These are phyloP conservation scores for Hirtodrosophila confusa DNA, from an alignment of 2,888 invertebrate species.

Conservation along the genomic window DNA sequence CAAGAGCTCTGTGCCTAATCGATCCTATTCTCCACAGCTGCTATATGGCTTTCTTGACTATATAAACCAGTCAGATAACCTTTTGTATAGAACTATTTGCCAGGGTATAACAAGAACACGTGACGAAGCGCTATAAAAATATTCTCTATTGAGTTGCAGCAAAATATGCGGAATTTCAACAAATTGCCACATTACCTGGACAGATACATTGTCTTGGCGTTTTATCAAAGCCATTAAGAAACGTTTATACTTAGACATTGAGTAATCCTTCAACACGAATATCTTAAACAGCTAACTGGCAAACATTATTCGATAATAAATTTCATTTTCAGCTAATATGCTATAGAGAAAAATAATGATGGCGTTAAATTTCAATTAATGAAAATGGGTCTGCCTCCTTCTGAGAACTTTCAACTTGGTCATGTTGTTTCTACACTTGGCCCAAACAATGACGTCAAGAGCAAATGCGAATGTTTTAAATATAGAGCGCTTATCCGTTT, in stretches of 20 bases:
- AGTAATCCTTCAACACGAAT: conserved; percentile 16
- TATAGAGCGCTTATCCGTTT: conserved; percentile 37
- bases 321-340: conserved; percentile 21
- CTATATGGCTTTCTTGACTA: not conserved
- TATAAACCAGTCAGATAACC: not conserved
- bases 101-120: conserved; percentile 25
- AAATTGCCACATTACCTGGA: conserved; percentile 26
- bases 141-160: conserved; percentile 9
- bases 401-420: not conserved
- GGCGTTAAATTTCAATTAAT: conserved; percentile 22
- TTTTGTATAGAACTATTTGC: not conserved
- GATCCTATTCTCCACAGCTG: too few species aligned
- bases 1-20: too few species aligned
- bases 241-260: conserved; percentile 8
- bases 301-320: conserved; percentile 1
- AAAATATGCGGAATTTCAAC: conserved; percentile 28
- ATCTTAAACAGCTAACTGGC: not conserved
- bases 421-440: conserved; percentile 1
- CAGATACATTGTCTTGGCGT: conserved; percentile 32
- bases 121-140: conserved; percentile 35
- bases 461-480: conserved; percentile 48
- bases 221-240: conserved; percentile 19
- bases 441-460: conserved; percentile 57
- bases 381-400: conserved; percentile 1
- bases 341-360: not conserved